A percentile compares a stretch with the other conserved stretches of the same genome.
Evolutionary conservation across 2,113 vertebrate genomes (phyloP).

Genomic region (Takifugu bimaculatus): DNA sequence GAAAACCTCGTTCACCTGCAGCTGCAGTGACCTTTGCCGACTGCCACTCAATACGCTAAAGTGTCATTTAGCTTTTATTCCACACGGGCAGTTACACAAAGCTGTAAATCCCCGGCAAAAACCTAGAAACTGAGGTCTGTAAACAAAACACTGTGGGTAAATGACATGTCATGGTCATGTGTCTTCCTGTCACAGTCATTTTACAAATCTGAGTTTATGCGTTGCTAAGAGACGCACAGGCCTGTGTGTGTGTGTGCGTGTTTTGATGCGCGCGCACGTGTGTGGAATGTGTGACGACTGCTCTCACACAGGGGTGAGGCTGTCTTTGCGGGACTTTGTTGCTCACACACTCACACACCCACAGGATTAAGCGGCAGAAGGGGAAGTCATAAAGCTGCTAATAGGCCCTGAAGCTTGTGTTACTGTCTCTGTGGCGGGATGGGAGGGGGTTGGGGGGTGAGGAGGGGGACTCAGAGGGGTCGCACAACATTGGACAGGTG

Average conservation of each 20-base stretch:
- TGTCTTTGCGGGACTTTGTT: slow-evolving; percentile 45
- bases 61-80: slow-evolving; percentile 4
- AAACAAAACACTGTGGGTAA: slow-evolving; percentile 57
- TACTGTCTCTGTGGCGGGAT: slow-evolving; percentile 16
- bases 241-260: slow-evolving; percentile 43
- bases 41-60: slow-evolving; percentile 13
- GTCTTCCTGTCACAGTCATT: slow-evolving; percentile 62
- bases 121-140: slow-evolving; percentile 52
- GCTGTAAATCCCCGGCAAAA: slow-evolving; percentile 54
- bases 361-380: slow-evolving; percentile 38
- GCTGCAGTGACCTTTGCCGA: slow-evolving; percentile 6
- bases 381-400: slow-evolving; percentile 71
- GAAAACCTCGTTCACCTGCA: neutral
- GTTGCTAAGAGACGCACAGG: slow-evolving; percentile 68
- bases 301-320: slow-evolving; percentile 68
- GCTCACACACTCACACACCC: slow-evolving; percentile 43
- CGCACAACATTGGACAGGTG: slow-evolving; percentile 48
- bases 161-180: slow-evolving; percentile 42
- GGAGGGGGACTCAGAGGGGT: neutral
- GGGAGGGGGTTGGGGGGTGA: neutral
- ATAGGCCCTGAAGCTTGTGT: slow-evolving; percentile 57
- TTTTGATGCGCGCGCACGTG: slow-evolving; percentile 41
- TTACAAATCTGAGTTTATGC: slow-evolving; percentile 53
- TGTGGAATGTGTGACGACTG: slow-evolving; percentile 76
- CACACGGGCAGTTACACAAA: slow-evolving; percentile 31